Evolutionary conservation across 2,888 invertebrate genomes (phyloP), one percentile per base, ranked within the genome.

Genomic region (Strigamia crassipes): DNA sequence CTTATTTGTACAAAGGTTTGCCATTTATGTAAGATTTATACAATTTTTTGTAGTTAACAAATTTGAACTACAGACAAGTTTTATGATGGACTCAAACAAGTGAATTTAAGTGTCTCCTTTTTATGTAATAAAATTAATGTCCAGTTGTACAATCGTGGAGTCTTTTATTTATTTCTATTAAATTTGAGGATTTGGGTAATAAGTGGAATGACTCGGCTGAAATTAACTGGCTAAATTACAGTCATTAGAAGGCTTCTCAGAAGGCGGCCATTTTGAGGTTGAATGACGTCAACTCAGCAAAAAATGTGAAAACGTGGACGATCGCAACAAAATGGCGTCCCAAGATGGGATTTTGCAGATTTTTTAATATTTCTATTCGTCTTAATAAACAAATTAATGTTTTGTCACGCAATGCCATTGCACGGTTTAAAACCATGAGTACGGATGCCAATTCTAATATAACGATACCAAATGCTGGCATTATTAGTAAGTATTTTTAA

Each of bases 381-480:
- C 18, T 51, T 51, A 51, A 51, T 4, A 51, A 51, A 13, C 10
- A 10, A 51, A 18, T 18, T 6, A 13, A 18, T 51, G 51, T 51
- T 18, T 15, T 51, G 8, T 13, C 51, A 61, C 61, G 61, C 10
- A 61, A 61, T 61, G 61, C 12, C 10, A n/a, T 18, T 18, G 61
- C 15, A 46, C 18, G 18, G 6, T 12, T 6, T 61, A 23, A 61
- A 61, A 61, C 18, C 21, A 61, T 23, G 23, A 23, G 6, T 23
- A 10, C 21, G 15, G n/a, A 46, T 46, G 21, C 10, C 8, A 61
- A 61, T 61, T 61, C 61, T 23, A 21, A n/a, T 23, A 1, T 23
- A 18, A 61, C n/a, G 23, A 78, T 18, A n/a, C 78, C 78, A 34
- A 84, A 82, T 10, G 85, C 84, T 13, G 83, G 83, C 15, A 83